phyloP scores from a whole-genome alignment of 2,113 vertebrate genomes.

The Campylorhamphus procurvoides region DNA sequence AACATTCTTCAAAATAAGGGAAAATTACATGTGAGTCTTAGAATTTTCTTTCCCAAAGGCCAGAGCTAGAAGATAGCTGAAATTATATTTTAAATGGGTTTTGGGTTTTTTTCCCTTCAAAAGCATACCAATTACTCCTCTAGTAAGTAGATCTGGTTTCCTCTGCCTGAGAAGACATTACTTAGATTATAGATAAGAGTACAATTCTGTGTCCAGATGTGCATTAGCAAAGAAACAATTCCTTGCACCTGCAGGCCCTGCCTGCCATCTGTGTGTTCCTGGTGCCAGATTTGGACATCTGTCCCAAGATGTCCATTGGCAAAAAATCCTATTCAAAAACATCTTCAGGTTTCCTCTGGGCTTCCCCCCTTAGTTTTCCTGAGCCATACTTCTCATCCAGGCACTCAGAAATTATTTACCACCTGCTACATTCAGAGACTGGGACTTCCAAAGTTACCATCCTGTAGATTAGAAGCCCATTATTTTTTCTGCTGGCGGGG shows the following conservation, averaged over 20 bases:
- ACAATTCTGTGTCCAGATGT: neutral
- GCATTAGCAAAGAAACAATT: neutral
- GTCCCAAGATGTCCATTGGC: too few relatives aligned
- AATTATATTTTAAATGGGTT: neutral
- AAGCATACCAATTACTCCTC: neutral
- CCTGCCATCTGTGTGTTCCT: neutral
- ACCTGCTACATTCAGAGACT: neutral
- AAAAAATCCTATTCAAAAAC: neutral
- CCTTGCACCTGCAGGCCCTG: neutral
- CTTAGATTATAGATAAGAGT: neutral
- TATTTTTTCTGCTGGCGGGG: neutral
- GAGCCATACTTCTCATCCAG: neutral
- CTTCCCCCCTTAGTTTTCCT: neutral
- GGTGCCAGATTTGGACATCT: neutral
- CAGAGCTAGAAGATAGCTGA: neutral
- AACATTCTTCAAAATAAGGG: neutral
- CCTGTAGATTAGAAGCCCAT: neutral
- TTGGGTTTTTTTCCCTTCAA: neutral
- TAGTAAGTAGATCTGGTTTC: neutral
- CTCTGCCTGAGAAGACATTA: neutral
- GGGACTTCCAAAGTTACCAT: neutral
- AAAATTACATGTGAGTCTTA: neutral
- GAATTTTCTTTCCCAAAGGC: neutral
- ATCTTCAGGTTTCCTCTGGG: neutral
- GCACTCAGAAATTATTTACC: neutral